Conservation (phyloP, 2,888 invertebrate species). For the Electrophaes corylata region DNA sequence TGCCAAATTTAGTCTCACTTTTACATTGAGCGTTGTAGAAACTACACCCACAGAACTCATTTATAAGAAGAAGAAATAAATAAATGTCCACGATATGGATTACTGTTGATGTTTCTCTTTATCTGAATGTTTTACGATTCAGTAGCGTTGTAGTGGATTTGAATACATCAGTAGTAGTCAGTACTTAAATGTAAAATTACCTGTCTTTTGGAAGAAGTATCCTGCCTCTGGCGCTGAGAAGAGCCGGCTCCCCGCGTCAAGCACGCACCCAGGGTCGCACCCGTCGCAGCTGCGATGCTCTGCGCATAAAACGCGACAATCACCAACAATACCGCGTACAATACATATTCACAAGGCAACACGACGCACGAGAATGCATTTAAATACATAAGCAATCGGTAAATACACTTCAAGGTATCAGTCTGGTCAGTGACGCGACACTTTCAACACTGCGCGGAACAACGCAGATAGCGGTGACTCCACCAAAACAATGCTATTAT, state of each 20-base stretch:
- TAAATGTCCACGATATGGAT: neutral
- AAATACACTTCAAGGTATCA: constrained; percentile 29
- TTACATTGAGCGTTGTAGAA: too few species aligned
- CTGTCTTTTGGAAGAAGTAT: constrained; percentile 79
- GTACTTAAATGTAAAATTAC: constrained; percentile 43
- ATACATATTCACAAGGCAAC: constrained; percentile 29
- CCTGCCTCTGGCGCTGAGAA: constrained; percentile 84
- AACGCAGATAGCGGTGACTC: constrained; percentile 41
- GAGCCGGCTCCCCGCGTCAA: constrained; percentile 82
- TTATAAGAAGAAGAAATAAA: too few species aligned
- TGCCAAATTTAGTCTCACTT: too few species aligned
- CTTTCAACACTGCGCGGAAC: constrained; percentile 45
- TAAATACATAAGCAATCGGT: constrained; percentile 23
- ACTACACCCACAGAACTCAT: too few species aligned
- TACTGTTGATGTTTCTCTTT: neutral
- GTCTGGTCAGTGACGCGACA: constrained; percentile 47
- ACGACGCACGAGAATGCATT: constrained; percentile 32
- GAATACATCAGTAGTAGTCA: neutral
- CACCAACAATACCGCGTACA: constrained; percentile 31
- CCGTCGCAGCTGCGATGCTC: constrained; percentile 83
- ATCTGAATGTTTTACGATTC: neutral
- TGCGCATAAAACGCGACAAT: constrained; percentile 47
- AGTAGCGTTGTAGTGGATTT: neutral
- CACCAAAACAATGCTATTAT: constrained; percentile 36
- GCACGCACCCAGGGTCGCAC: constrained; percentile 83